Percentiles rank a stretch among this genome's conserved stretches.
These are phyloP conservation scores for Chalcosyrphus nemorum DNA, from an alignment of 2,888 invertebrate genomes.

Conservation along the genomic window DNA sequence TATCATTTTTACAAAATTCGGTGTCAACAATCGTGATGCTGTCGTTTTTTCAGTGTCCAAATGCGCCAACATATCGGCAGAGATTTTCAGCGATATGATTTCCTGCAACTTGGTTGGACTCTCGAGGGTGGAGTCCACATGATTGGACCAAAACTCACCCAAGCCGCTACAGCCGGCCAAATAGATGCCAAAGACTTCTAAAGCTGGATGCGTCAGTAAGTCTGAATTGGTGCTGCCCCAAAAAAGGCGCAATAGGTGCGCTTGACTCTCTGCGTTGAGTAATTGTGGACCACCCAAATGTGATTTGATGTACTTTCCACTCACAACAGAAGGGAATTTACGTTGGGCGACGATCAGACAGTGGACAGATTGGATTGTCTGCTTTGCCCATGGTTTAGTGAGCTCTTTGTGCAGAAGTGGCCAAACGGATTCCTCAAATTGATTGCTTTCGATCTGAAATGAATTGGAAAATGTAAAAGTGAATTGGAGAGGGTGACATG, in stretches of 20 bases:
- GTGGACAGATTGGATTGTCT: conserved; percentile 86
- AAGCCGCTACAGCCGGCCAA: conserved; percentile 84
- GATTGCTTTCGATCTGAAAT: conserved; percentile 83
- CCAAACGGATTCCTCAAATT: conserved; percentile 85
- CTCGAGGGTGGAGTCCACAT: conserved; percentile 82
- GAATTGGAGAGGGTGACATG: too few species aligned
- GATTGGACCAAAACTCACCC: conserved; percentile 84
- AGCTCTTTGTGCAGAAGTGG: conserved; percentile 85
- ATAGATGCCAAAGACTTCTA: conserved; percentile 84
- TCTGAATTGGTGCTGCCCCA: conserved; percentile 82
- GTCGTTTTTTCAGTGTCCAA: conserved; percentile 82
- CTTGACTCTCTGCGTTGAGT: conserved; percentile 84
- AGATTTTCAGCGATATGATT: conserved; percentile 84
- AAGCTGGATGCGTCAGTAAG: conserved; percentile 86
- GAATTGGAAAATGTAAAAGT: too few species aligned
- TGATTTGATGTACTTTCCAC: conserved; percentile 84
- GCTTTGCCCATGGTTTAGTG: conserved; percentile 85
- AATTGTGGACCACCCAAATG: conserved; percentile 84
- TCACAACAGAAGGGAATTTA: conserved; percentile 83
- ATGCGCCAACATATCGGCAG: conserved; percentile 84
- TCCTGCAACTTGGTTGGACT: conserved; percentile 85
- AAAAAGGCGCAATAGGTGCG: conserved; percentile 84
- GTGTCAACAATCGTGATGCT: conserved; percentile 85
- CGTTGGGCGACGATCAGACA: conserved; percentile 83
- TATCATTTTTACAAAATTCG: conserved; percentile 86